Evolutionary conservation across 2,113 vertebrate genomes (phyloP).

Genomic region (Shinisaurus crocodilurus): DNA sequence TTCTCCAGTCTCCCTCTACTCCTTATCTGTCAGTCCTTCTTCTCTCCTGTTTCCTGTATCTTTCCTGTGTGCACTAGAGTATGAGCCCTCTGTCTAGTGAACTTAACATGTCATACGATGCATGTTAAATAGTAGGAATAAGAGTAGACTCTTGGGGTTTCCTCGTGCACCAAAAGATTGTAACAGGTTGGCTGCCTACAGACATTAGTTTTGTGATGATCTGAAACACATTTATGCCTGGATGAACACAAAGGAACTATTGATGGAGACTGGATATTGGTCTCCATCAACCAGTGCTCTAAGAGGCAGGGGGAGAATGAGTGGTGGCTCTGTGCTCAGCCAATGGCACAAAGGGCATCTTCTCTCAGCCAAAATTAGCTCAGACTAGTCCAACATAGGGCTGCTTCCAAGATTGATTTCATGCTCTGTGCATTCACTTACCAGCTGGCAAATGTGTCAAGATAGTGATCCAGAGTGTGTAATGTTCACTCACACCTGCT

Average conservation of each 20-base stretch:
- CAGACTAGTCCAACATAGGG: neutral
- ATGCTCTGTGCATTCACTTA: neutral
- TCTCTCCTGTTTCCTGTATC: neutral
- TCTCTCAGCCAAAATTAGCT: neutral
- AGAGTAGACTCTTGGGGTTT: neutral
- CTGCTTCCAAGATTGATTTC: constrained; percentile 7
- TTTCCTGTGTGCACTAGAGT: neutral
- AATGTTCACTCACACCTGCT: neutral
- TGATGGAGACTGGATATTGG: neutral
- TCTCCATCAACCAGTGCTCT: neutral
- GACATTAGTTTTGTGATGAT: neutral
- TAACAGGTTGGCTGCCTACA: neutral
- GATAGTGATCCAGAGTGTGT: neutral
- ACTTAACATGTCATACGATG: neutral
- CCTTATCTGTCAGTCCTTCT: neutral
- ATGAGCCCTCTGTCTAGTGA: neutral
- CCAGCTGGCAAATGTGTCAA: neutral
- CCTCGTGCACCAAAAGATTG: neutral
- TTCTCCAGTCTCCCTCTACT: neutral
- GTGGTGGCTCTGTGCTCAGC: neutral
- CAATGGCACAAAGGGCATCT: neutral
- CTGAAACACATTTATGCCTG: neutral
- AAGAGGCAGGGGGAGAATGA: neutral
- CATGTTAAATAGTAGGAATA: neutral
- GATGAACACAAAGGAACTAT: neutral